Evolutionary conservation across 2,888 invertebrate species (phyloP), one percentile per base, ranked within the genome.

Genomic region (Imbricaverruca yamaguchii): DNA sequence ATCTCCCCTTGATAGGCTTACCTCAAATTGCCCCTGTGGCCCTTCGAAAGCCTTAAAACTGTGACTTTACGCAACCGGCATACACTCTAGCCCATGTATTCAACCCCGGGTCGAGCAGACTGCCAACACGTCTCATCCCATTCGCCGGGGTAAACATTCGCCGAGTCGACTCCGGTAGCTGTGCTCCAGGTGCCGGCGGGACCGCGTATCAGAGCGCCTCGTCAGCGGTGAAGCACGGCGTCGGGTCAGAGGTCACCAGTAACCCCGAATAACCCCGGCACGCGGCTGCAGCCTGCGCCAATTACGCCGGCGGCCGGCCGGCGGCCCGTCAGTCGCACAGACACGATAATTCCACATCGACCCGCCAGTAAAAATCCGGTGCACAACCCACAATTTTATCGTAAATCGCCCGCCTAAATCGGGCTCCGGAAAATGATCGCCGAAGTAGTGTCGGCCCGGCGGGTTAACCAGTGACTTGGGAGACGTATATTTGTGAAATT

Each of bases 191-290:
- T 39, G 39, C 39, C 39, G 13, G 61, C 63, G 63, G 8, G 1
- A 1, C 67, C 12, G 25, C 69, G 69, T 11, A 4, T 39, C 69
- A 69, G 69, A 69, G 39, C 39, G 39, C 39, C 13, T 1, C 15
- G 69, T 69, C 69, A 15, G 39, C 39, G 39, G 39, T 39, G 39
- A 39, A 4, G 39, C 69, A 39, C 69, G 23, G 69, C 23, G 15
- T 39, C 23, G 69, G 69, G 69, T 69, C 69, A 39, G 25, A 10
- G 69, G 69, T 69, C 69, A 69, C 7, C 69, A 10, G 39, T 39
- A 69, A 69, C 69, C 69, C 69, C 69, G 39, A 69, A 69, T 69
- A 39, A 69, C 25, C 39, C 7, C 69, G 69, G 69, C 69, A 69
- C 69, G 69, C 69, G 69, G 69, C 69, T 0, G 39, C 69, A 3